Conservation (phyloP, 2,888 invertebrate genomes). For the Frankliniella fusca region DNA sequence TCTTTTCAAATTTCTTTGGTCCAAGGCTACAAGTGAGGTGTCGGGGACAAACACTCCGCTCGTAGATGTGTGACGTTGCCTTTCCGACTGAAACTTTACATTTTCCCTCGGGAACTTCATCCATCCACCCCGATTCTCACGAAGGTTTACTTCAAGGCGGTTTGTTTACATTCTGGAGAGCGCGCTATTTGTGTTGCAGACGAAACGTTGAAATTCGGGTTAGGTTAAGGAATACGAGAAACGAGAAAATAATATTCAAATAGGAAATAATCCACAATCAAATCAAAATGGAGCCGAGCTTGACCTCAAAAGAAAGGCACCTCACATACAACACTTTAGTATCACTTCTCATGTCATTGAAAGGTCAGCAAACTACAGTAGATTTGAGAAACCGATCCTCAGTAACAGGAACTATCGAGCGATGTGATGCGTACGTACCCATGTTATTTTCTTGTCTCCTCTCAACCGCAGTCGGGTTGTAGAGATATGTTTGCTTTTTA, state of each 20-base stretch:
- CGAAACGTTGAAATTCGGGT: neutral
- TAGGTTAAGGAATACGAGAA: neutral
- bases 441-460: neutral
- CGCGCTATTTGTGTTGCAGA: neutral
- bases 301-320: slow-evolving; percentile 43
- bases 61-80: too few species aligned
- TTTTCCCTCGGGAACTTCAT: too few species aligned
- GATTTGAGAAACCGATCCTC: slow-evolving; percentile 64
- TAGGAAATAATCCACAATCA: too few species aligned
- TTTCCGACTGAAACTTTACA: too few species aligned
- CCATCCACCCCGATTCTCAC: too few species aligned
- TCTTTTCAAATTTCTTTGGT: too few species aligned
- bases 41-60: too few species aligned
- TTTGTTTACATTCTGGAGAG: neutral
- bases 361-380: slow-evolving; percentile 58
- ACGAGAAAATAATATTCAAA: neutral
- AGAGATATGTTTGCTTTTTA: too few species aligned
- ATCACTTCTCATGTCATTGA: slow-evolving; percentile 59
- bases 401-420: slow-evolving; percentile 56
- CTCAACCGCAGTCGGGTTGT: neutral
- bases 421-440: neutral
- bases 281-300: neutral
- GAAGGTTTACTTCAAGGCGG: neutral
- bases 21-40: too few species aligned
- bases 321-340: slow-evolving; percentile 58